A percentile compares a stretch with the other conserved stretches of the same genome.
phyloP scores from a whole-genome alignment of 2,113 vertebrate species.

The Madoqua kirkii region DNA sequence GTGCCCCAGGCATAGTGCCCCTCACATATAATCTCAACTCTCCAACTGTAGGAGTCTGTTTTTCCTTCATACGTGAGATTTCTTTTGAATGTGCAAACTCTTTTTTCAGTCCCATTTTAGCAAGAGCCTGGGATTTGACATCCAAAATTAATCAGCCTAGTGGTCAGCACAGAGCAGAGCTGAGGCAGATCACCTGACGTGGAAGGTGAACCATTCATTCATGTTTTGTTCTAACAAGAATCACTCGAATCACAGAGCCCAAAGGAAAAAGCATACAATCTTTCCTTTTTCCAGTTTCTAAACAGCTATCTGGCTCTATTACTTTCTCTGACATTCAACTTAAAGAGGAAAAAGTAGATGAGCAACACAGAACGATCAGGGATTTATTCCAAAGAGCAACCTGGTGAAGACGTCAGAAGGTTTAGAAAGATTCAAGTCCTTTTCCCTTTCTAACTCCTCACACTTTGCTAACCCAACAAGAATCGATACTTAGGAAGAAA shows the following conservation, averaged over 20 bases:
- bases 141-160: background rate
- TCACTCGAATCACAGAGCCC: background rate
- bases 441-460: background rate
- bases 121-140: background rate
- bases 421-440: background rate
- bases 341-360: background rate
- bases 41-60: background rate
- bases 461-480: background rate
- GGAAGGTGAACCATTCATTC: background rate
- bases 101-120: background rate
- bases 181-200: background rate
- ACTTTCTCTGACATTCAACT: background rate
- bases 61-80: background rate
- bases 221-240: background rate
- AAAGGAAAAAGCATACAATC: background rate
- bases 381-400: background rate
- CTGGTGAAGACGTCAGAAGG: background rate
- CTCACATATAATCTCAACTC: background rate
- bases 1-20: background rate
- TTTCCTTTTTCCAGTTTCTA: background rate
- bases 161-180: background rate
- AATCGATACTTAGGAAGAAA: background rate
- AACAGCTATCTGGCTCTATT: background rate
- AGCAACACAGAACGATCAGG: background rate
- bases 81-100: background rate